Evolutionary conservation across 1,140 invertebrate genomes (phyloP), one percentile per base, ranked within the genome.

Genomic region (Spodoptera frugiperda): DNA sequence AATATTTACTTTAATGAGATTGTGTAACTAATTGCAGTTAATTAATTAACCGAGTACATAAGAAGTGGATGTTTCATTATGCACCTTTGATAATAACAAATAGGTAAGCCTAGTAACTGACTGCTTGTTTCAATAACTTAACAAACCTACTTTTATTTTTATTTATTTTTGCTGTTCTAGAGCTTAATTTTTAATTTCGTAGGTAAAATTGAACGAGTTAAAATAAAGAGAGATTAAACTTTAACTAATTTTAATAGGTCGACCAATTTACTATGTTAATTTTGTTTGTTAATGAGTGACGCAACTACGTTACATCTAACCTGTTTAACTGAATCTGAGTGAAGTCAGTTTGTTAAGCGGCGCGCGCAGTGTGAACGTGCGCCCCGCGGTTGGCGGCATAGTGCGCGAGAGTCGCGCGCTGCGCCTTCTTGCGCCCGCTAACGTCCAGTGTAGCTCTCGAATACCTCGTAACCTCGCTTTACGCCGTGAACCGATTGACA

Each of bases 201-300:
- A 1, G 25, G 1, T 39, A 39, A 39, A 59, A 33, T 2, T 46
- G 46, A 44, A 49, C 46, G 14, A 25, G 44, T 49, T 1, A 39
- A 39, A 39, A 6, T 39, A 39, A 6, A 39, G 33, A 39, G 33
- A 39, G 33, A 39, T 30, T 39, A 39, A 39, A 39, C 33, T 39
- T 39, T 49, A 11, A 2, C 44, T 12, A 9, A 15, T 54, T 53
- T 17, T 54, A 70, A 54, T 54, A 30, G 6, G 68, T 49, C 17
- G 39, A 17, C 11, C n/a, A 72, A 72, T 55, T 72, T 55, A 72
- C 17, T 14, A 70, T 33, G 67, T 70, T 76, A 78, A 44, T 78
- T 39, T 49, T 21, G 61, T 59, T 74, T 39, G 76, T 85, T 85
- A 87, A 89, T 84, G 74, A 86, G 81, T 89, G 88, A 88, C 87